Base-by-base conservation (phyloP, 2,888 invertebrate species). In the Craniophora ligustri region DNA sequence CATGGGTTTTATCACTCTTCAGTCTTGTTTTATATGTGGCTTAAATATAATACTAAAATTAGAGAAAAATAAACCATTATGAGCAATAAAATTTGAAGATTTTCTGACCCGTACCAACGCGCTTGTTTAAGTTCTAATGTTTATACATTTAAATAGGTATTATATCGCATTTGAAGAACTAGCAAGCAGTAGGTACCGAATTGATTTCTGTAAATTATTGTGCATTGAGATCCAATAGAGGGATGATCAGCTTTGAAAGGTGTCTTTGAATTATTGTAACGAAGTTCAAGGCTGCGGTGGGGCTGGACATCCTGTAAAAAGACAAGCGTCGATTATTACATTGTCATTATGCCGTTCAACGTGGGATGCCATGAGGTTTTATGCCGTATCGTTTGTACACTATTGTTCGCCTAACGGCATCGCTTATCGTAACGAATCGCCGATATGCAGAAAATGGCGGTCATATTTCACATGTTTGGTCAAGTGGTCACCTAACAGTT, bases 261-360 rank as follows among this genome's bases (percentile, higher is more conserved):
- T 58, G n/a, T 67, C 61, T 60, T n/a, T n/a, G n/a, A n/a, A 47
- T 41, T 23, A 40, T 54, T 46, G 59, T 44, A 15, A 23, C 31
- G 36, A 36, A 3, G 40, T 81, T 90, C 84, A 90, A 40, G 85
- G 73, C 55, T 84, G 80, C 35, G 87, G 84, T 18, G 89, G 84
- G 0, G 94, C 92, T 57, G 95, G 95, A 83, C 95, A 95, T 85
- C 88, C 95, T 95, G 89, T 30, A 88, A 85, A 68, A 66, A 78
- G 8, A 64, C 19, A 53, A 62, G 58, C 39, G 39, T 34, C 15
- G 54, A 61, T 76, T 71, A 76, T 77, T 67, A 65, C 47, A 55
- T 45, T 44, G 70, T 81, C 77, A 71, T 77, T 51, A 69, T 67
- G 64, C 61, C 13, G 45, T 50, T 36, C 48, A 39, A 49, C 41